Percentiles rank a stretch among this genome's conserved stretches.
Evolutionary conservation across 23 tunicate species (phyloP).

Genomic region (Clavelina lepadiformis): DNA sequence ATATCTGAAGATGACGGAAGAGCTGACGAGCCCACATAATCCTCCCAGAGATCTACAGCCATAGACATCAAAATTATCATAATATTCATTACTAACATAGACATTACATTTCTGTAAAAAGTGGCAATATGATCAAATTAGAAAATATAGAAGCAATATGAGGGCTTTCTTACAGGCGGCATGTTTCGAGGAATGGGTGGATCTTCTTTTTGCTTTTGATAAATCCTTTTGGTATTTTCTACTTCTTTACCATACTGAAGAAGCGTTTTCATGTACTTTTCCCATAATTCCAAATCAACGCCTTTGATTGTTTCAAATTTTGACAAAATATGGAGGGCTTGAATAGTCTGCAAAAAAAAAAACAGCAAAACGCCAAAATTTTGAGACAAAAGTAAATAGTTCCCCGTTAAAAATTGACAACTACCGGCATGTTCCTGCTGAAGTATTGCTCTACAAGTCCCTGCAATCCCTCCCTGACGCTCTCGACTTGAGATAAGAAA

Average conservation of each 20-base stretch:
- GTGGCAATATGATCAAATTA: too few relatives aligned
- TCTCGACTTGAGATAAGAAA: conserved; percentile 48
- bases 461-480: conserved; percentile 81
- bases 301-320: conserved; percentile 73
- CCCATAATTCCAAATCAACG: conserved; percentile 72
- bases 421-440: conserved; percentile 56
- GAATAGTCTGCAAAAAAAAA: conserved; percentile 50
- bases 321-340: conserved; percentile 49
- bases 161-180: conserved; percentile 42
- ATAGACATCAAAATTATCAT: too few relatives aligned
- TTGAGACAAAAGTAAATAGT: not conserved
- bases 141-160: not conserved
- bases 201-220: conserved; percentile 64
- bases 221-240: conserved; percentile 55
- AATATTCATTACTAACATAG: too few relatives aligned
- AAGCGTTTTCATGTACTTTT: conserved; percentile 56
- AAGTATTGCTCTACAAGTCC: conserved; percentile 62
- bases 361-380: not conserved
- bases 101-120: too few relatives aligned
- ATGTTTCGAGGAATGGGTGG: conserved; percentile 71
- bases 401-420: not conserved
- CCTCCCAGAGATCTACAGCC: conserved; percentile 69
- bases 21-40: conserved; percentile 79
- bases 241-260: conserved; percentile 71
- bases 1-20: conserved; percentile 52